These are phyloP conservation scores for Lepidochitona cinerea DNA, from an alignment of 2,888 invertebrate species.

Conservation along the genomic window DNA sequence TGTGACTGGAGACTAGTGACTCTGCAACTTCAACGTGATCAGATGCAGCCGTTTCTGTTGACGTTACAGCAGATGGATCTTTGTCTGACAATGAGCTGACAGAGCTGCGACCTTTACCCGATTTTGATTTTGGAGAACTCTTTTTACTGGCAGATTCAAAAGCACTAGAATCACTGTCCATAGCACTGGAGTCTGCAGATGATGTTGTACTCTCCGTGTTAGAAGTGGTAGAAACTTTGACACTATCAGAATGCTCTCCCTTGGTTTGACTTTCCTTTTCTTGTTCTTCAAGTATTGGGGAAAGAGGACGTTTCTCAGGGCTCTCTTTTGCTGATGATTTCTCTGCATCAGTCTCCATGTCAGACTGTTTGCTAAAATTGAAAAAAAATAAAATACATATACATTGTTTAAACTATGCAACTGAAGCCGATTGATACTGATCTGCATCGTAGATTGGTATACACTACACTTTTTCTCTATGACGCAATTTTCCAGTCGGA, in stretches of 20 bases:
- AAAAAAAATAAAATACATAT: background rate
- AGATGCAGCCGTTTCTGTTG: background rate
- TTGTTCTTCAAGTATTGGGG: slow-evolving; percentile 4
- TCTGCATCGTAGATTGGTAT: too few species aligned
- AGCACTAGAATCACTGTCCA: slow-evolving; percentile 1
- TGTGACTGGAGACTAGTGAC: background rate
- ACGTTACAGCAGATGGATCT: background rate
- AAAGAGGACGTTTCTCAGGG: background rate
- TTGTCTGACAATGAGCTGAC: background rate
- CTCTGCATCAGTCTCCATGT: slow-evolving; percentile 34
- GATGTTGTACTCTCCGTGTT: background rate
- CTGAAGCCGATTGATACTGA: too few species aligned
- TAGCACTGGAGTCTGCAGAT: background rate
- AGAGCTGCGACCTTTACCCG: background rate
- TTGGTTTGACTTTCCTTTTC: slow-evolving; percentile 15
- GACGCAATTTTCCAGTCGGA: too few species aligned
- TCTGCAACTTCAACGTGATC: background rate
- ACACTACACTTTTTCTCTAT: too few species aligned
- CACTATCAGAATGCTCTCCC: slow-evolving; percentile 20
- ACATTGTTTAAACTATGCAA: too few species aligned
- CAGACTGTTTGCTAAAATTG: slow-evolving; percentile 17
- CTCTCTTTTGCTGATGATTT: slow-evolving; percentile 20
- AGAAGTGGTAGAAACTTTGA: slow-evolving; percentile 18
- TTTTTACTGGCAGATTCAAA: background rate
- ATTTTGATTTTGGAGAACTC: background rate